Evolutionary conservation across 2,888 invertebrate genomes (phyloP), one percentile per base, ranked within the genome.

Genomic region (Callyntrura guangdongensis): DNA sequence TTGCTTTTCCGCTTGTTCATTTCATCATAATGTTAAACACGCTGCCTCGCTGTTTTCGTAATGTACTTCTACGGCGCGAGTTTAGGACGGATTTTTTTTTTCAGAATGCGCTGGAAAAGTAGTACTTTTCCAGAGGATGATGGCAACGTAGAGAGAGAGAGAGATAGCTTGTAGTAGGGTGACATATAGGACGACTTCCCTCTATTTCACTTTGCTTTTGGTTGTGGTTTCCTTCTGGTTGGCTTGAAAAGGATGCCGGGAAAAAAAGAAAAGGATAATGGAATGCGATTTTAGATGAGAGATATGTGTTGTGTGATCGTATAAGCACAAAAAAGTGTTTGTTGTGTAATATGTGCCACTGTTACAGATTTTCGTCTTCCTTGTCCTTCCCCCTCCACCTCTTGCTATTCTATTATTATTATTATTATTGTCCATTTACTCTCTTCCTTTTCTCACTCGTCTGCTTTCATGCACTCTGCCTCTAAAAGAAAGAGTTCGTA

Each of bases 191-290:
- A 85, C 53, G 59, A 45, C 72, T 72, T 49, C 4, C n/a, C n/a
- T 36, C 36, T 36, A 36, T 36, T 6, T 36, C 36, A 2, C 36
- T 36, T 36, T 74, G 49, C 22, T 83, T 72, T 49, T 22, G 67
- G 72, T 56, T 72, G 83, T 20, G 84, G 84, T 85, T 85, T 74
- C 59, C 56, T 72, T 72, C n/a, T 59, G 59, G 83, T 27, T 49
- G 20, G 12, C 20, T 74, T 47, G 49, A 49, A 17, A 25, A 49
- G 72, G 59, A 61, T n/a, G 45, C 36, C 20, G 22, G n/a, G 59
- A 59, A 74, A 36, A 36, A 36, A 74, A 74, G 74, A 74, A 74
- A 64, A 14, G 85, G 72, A 72, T 85, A 85, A 85, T 85, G 85
- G 85, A 85, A 85, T 85, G 74, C n/a, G 84, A 83, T 83, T 72